Percentiles rank a stretch among this genome's conserved stretches.
Evolutionary conservation across 2,888 invertebrate species (phyloP).

Genomic region (Philereme transversata): DNA sequence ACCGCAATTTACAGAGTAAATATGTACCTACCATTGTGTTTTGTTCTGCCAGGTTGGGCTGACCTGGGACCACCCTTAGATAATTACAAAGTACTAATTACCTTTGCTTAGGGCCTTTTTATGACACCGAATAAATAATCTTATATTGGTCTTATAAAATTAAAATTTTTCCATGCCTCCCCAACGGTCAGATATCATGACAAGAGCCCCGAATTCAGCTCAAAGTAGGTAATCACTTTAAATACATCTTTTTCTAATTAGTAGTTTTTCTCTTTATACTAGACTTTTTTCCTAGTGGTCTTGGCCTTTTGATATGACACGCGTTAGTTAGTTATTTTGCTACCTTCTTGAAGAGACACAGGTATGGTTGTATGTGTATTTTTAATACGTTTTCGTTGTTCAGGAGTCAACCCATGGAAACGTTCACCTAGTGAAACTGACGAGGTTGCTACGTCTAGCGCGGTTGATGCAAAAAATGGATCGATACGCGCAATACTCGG

Average conservation of each 20-base stretch:
- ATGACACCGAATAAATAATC: neutral
- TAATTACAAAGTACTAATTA: neutral
- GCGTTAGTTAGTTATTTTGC: conserved; percentile 5
- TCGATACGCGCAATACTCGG: conserved; percentile 97
- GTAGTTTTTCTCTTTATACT: conserved; percentile 23
- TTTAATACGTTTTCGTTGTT: conserved; percentile 9
- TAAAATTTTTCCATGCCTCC: conserved; percentile 32
- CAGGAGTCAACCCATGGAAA: conserved; percentile 89
- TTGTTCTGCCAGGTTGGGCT: neutral
- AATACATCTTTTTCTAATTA: conserved; percentile 24
- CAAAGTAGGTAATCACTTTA: conserved; percentile 34
- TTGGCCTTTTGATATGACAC: conserved; percentile 6
- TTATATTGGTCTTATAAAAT: conserved; percentile 4
- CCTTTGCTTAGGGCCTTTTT: too few species aligned
- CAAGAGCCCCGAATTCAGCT: conserved; percentile 34
- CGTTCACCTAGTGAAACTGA: conserved; percentile 96
- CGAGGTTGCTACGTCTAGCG: conserved; percentile 93
- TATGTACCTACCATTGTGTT: neutral
- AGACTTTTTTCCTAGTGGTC: conserved; percentile 16
- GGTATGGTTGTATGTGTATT: conserved; percentile 1
- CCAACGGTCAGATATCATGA: conserved; percentile 34
- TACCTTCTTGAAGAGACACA: neutral
- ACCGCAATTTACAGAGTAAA: neutral
- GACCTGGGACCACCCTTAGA: neutral
- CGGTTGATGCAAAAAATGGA: conserved; percentile 97